Percentiles rank a stretch among this genome's conserved stretches.
phyloP scores from a whole-genome alignment of 2,113 vertebrate species.

The Aphyosemion australe region DNA sequence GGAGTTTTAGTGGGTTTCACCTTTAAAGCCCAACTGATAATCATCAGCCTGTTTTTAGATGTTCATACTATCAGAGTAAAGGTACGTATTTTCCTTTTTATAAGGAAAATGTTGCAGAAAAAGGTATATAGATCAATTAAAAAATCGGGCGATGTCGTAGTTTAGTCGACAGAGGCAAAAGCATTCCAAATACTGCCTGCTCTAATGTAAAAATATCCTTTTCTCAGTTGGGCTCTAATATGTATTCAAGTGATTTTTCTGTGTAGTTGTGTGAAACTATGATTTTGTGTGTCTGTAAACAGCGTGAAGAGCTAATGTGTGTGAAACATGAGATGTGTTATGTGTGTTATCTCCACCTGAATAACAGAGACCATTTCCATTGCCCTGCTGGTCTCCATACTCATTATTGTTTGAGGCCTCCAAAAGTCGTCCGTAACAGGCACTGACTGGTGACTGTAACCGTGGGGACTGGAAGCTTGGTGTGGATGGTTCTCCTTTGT shows the following conservation, averaged over 20 bases:
- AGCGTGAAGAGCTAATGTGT: conserved; percentile 16
- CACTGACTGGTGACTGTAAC: conserved; percentile 85
- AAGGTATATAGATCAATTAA: background rate
- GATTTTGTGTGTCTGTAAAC: conserved; percentile 1
- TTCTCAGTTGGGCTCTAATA: conserved; percentile 2
- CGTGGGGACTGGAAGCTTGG: conserved; percentile 66
- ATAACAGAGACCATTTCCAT: conserved; percentile 82
- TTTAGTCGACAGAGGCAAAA: background rate
- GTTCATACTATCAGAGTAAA: background rate
- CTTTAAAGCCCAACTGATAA: conserved; percentile 1
- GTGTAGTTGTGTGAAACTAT: background rate
- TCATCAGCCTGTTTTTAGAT: background rate
- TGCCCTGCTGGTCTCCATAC: conserved; percentile 76
- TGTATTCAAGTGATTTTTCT: no score
- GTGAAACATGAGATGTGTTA: conserved; percentile 12
- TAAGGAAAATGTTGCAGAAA: no score
- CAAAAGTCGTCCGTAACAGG: conserved; percentile 86
- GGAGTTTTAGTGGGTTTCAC: background rate
- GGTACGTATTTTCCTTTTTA: no score
- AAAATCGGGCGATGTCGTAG: background rate
- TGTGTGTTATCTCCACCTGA: conserved; percentile 87
- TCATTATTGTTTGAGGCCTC: conserved; percentile 84
- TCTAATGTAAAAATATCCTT: background rate
- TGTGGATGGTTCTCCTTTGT: conserved; percentile 75
- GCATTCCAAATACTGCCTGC: background rate